Evolutionary conservation across 2,113 vertebrate species (phyloP).

Genomic region (Galemys pyrenaicus): DNA sequence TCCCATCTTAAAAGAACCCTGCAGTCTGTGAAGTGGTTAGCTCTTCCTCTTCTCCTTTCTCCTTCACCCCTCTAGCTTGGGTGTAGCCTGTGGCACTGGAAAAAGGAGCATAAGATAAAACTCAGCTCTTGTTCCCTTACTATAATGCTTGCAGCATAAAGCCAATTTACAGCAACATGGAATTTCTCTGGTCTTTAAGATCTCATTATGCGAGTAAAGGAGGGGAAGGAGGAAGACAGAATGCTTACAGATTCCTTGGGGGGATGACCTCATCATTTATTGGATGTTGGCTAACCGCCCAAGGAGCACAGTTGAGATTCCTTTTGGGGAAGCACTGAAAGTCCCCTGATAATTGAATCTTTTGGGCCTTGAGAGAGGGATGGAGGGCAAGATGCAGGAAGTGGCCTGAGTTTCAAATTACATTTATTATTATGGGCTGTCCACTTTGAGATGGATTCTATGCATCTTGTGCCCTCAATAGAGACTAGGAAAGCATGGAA

Average conservation of each 20-base stretch:
- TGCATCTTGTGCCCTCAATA: background rate
- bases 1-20: background rate
- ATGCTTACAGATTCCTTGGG: slow-evolving; percentile 25
- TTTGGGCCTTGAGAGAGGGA: background rate
- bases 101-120: slow-evolving; percentile 22
- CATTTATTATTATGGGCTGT: background rate
- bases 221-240: slow-evolving; percentile 41
- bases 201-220: background rate
- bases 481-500: background rate
- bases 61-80: background rate
- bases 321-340: slow-evolving; percentile 51
- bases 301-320: slow-evolving; percentile 44
- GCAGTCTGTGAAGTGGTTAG: accelerated
- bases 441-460: background rate
- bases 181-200: slow-evolving; percentile 33
- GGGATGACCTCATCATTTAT: slow-evolving; percentile 50
- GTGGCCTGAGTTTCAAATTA: background rate
- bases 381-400: background rate
- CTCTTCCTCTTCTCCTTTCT: background rate
- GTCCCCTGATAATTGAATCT: slow-evolving; percentile 15
- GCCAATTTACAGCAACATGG: background rate
- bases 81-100: background rate
- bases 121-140: background rate
- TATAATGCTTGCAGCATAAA: background rate
- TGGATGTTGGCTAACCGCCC: slow-evolving; percentile 32